A percentile compares a stretch with the other conserved stretches of the same genome.
Evolutionary conservation across 2,797 vertebrate species (phyloP).

Genomic region (Psittacula derbiana): DNA sequence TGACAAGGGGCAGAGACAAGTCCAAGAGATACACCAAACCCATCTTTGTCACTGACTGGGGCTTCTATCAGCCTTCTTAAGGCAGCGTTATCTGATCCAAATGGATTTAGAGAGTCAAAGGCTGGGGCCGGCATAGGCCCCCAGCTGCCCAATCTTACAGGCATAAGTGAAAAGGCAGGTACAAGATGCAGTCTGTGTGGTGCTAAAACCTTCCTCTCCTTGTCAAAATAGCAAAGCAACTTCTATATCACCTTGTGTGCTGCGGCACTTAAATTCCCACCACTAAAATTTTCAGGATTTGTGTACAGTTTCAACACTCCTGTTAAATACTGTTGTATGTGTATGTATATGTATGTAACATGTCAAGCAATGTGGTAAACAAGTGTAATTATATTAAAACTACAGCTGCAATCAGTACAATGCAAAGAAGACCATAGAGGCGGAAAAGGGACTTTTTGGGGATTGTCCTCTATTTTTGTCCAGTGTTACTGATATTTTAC

Average conservation of each 20-base stretch:
- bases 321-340: neutral
- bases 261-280: neutral
- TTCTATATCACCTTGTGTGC: neutral
- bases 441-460: neutral
- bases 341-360: neutral
- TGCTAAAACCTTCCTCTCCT: neutral
- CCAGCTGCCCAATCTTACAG: neutral
- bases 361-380: fast-evolving
- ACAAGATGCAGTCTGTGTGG: neutral
- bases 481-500: neutral
- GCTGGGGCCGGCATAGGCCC: neutral
- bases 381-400: neutral
- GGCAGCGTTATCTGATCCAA: neutral
- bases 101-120: neutral
- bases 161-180: neutral
- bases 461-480: neutral
- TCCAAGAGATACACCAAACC: neutral
- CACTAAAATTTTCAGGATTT: neutral
- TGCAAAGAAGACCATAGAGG: neutral
- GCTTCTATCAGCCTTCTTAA: neutral
- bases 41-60: neutral
- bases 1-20: neutral
- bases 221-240: neutral
- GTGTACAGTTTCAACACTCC: neutral
- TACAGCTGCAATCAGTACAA: neutral